phyloP scores from a whole-genome alignment of 2,113 vertebrate genomes.

The Cephalopholis sonnerati region DNA sequence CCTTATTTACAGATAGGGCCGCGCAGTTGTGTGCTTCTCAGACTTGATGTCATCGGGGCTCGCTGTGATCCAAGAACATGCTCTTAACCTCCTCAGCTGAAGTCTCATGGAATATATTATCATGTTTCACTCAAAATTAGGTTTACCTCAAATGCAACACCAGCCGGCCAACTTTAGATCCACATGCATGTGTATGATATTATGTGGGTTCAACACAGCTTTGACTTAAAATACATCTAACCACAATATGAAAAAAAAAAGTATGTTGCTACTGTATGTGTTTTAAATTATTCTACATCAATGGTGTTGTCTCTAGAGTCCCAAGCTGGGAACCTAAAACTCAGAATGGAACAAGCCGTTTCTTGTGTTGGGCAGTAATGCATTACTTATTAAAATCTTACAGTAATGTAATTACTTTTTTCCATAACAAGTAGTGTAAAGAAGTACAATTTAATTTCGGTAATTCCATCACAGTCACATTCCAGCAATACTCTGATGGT shows the following conservation, averaged over 20 bases:
- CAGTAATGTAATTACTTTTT: too few species aligned
- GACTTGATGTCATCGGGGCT: slow-evolving; percentile 37
- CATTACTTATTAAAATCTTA: too few species aligned
- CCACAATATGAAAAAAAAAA: slow-evolving; percentile 51
- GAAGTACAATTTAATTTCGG: too few species aligned
- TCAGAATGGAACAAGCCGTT: neutral
- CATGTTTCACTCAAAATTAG: slow-evolving; percentile 71
- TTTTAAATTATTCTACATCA: slow-evolving; percentile 61
- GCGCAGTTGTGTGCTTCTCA: slow-evolving; percentile 53
- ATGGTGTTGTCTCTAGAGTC: slow-evolving; percentile 26
- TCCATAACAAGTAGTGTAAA: too few species aligned
- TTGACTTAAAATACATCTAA: slow-evolving; percentile 63
- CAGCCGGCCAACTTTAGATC: slow-evolving; percentile 65
- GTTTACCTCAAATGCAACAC: slow-evolving; percentile 70
- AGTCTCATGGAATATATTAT: slow-evolving; percentile 73
- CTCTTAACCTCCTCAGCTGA: slow-evolving; percentile 55
- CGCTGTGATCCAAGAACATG: slow-evolving; percentile 62
- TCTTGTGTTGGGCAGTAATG: neutral
- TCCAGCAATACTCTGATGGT: too few species aligned
- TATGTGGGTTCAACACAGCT: slow-evolving; percentile 70
- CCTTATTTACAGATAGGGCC: slow-evolving; percentile 54
- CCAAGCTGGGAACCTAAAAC: neutral
- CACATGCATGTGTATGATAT: slow-evolving; percentile 72
- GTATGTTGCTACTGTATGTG: slow-evolving; percentile 65
- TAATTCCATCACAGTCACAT: too few species aligned